phyloP scores from a whole-genome alignment of 2,888 invertebrate genomes.

The Noctua pronuba region DNA sequence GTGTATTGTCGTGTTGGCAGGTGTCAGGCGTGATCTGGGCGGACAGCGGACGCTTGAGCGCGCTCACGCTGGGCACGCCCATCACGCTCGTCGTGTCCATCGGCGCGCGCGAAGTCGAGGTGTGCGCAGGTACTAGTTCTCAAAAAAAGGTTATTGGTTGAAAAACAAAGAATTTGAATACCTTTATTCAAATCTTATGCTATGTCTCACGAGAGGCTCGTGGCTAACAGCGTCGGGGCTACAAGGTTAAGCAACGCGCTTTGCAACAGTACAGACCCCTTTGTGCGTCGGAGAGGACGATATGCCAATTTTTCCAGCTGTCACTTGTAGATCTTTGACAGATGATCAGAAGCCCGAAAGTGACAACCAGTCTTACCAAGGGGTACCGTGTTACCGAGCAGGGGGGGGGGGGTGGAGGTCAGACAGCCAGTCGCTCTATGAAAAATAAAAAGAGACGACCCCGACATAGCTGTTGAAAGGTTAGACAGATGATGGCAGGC shows the following conservation, averaged over 20 bases:
- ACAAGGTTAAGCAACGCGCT: too few species aligned
- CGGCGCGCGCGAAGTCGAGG: constrained; percentile 95
- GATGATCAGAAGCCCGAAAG: neutral
- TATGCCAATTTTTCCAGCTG: neutral
- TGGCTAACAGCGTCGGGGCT: neutral
- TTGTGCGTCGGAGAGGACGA: neutral
- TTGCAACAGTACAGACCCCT: neutral
- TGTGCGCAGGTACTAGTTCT: constrained; percentile 76
- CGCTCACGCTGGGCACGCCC: constrained; percentile 94
- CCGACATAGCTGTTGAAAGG: neutral
- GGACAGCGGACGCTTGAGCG: constrained; percentile 95
- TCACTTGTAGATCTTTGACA: neutral
- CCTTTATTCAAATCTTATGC: too few species aligned
- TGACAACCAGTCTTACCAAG: neutral
- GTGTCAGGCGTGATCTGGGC: constrained; percentile 94
- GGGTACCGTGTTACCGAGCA: too few species aligned
- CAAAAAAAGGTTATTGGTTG: neutral
- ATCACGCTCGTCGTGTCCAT: constrained; percentile 96
- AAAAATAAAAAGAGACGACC: too few species aligned
- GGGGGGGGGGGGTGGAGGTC: too few species aligned
- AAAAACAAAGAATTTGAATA: neutral
- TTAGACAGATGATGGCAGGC: neutral
- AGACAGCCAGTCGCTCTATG: too few species aligned
- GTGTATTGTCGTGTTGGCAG: constrained; percentile 74
- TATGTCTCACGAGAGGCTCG: neutral